Conservation (phyloP, 2,797 vertebrate genomes). For the Macropodus opercularis region DNA sequence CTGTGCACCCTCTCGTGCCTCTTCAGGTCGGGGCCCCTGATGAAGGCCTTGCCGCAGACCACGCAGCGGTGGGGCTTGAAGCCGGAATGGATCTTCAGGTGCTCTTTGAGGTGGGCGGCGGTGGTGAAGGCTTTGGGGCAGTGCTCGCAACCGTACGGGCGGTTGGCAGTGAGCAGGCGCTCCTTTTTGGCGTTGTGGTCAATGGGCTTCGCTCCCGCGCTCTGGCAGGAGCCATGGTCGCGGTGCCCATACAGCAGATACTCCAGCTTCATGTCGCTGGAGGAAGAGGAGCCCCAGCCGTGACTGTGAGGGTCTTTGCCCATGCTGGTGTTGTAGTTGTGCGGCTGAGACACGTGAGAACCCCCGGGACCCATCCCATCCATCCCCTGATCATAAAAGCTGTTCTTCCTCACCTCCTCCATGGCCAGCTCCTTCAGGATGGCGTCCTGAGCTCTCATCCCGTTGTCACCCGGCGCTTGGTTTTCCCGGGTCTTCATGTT, state of each 20-base stretch:
- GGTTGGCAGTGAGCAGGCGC: constrained; percentile 94
- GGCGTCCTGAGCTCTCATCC: constrained; percentile 92
- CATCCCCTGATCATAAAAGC: constrained; percentile 94
- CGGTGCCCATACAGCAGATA: constrained; percentile 94
- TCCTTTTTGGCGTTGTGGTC: constrained; percentile 93
- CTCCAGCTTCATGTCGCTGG: constrained; percentile 95
- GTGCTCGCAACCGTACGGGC: constrained; percentile 96
- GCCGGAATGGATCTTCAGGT: constrained; percentile 97
- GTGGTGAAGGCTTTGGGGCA: constrained; percentile 98
- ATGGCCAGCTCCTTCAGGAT: constrained; percentile 94
- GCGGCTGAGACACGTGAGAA: constrained; percentile 88
- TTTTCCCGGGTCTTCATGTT: constrained; percentile 89
- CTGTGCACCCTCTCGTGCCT: constrained; percentile 97
- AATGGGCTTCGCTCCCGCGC: constrained; percentile 88
- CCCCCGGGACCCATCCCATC: constrained; percentile 91
- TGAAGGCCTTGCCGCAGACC: constrained; percentile 97
- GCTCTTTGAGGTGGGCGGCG: constrained; percentile 96
- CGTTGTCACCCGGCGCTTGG: constrained; percentile 91
- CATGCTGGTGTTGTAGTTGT: constrained; percentile 91
- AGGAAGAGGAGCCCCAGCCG: constrained; percentile 88
- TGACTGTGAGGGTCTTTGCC: constrained; percentile 93
- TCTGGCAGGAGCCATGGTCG: constrained; percentile 91
- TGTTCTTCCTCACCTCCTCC: constrained; percentile 95
- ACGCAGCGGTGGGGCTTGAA: constrained; percentile 98
- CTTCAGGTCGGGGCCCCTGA: constrained; percentile 95